phyloP scores from a whole-genome alignment of 1,140 invertebrate genomes.

The Leptinotarsa defecta region DNA sequence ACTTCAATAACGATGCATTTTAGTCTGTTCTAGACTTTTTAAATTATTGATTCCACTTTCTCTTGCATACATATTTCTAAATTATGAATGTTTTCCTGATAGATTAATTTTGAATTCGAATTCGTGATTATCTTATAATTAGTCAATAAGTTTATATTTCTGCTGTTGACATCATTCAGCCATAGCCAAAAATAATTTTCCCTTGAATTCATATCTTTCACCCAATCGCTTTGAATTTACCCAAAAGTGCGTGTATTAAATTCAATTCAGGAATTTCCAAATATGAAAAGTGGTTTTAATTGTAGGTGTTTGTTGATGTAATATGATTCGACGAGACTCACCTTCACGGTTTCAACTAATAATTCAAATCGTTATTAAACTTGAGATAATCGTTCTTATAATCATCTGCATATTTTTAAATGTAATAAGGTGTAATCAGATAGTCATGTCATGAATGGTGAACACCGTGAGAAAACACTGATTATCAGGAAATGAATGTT shows the following conservation, averaged over 20 bases:
- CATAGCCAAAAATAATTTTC: too few species aligned
- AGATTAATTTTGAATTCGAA: too few species aligned
- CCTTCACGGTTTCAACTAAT: not conserved
- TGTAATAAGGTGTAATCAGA: not conserved
- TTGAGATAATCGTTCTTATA: not conserved
- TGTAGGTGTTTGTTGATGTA: not conserved
- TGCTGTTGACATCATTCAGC: too few species aligned
- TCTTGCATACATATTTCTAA: too few species aligned
- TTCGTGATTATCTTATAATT: too few species aligned
- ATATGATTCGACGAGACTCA: not conserved
- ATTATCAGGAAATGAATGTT: not conserved
- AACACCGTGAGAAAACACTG: not conserved
- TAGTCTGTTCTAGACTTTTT: too few species aligned
- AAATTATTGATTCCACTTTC: too few species aligned
- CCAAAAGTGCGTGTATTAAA: not conserved
- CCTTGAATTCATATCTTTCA: too few species aligned
- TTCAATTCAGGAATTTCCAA: not conserved
- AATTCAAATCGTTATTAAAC: not conserved
- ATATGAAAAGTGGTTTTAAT: conserved; percentile 6
- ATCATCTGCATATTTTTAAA: conserved; percentile 3
- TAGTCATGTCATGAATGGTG: not conserved
- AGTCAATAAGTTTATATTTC: too few species aligned
- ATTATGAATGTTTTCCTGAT: too few species aligned
- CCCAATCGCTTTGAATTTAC: too few species aligned
- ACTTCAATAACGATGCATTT: too few species aligned